A percentile compares a stretch with the other conserved stretches of the same genome.
Evolutionary conservation across 2,888 invertebrate genomes (phyloP).

Genomic region (Plutella xylostella): DNA sequence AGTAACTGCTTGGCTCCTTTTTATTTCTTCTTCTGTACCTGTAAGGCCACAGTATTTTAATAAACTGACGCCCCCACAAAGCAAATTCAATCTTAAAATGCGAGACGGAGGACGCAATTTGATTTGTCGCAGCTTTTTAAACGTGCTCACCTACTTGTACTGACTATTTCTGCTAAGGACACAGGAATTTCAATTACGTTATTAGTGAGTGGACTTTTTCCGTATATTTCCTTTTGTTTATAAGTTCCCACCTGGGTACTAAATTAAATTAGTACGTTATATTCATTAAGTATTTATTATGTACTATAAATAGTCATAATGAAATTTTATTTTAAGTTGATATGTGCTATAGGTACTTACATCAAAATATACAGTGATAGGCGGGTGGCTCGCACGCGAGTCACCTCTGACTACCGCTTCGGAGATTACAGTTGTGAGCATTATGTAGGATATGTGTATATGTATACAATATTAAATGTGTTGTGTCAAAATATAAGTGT

Average conservation of each 20-base stretch:
- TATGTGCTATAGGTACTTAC: too few species aligned
- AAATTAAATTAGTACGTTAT: neutral
- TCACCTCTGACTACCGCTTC: too few species aligned
- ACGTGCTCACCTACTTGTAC: slow-evolving; percentile 61
- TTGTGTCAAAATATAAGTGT: too few species aligned
- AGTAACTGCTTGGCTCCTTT: slow-evolving; percentile 68
- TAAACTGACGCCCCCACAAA: slow-evolving; percentile 38
- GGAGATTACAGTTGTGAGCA: too few species aligned
- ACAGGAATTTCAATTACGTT: slow-evolving; percentile 68
- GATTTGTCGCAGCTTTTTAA: slow-evolving; percentile 21
- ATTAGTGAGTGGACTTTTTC: slow-evolving; percentile 42
- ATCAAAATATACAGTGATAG: too few species aligned
- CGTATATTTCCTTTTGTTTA: slow-evolving; percentile 12
- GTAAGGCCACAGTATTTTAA: slow-evolving; percentile 69
- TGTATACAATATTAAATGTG: too few species aligned
- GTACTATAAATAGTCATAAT: too few species aligned
- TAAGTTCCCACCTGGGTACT: neutral
- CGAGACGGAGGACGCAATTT: slow-evolving; percentile 22
- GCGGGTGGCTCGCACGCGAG: too few species aligned
- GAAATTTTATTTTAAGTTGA: too few species aligned
- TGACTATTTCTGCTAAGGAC: slow-evolving; percentile 53
- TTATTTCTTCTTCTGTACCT: slow-evolving; percentile 65
- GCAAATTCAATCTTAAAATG: slow-evolving; percentile 30
- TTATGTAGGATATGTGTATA: too few species aligned
- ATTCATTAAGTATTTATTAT: too few species aligned